Base-by-base conservation (phyloP, 2,888 invertebrate genomes). In the Conomelus anceps region DNA sequence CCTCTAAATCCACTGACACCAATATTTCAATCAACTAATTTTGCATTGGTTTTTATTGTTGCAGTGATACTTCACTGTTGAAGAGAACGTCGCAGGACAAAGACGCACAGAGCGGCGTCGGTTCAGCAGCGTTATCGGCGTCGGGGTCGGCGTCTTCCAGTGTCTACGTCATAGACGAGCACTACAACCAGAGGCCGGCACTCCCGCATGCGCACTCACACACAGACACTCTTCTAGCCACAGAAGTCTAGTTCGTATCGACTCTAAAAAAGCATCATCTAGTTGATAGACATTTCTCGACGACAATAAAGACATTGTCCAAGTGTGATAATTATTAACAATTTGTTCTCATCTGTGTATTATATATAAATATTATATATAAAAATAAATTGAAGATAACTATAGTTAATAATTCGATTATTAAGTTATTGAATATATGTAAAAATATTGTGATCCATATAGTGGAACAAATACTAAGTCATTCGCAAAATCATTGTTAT, bases 151-250 rank as follows among this genome's bases (percentile, higher is more conserved):
- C 90, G 89, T 88, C 92, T 91, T 91, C 93, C 92, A 94, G 94
- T 92, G 96, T 96, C 93, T 96, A 96, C 94, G 96, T 96, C 93
- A 94, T 96, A 93, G 96, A 96, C 94, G 96, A 96, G 94, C 96
- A 96, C 93, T 96, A 96, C 94, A 94, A 94, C 93, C 96, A 96
- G 93, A 96, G 96, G 92, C 92, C 93, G 92, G 92, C 93, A 91
- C 92, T 89, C 88, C 85, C 90, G 22, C 89, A 86, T 41, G 88
- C 89, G 22, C 90, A 88, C 87, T 41, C 88, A 23, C 90, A 89
- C 86, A 89, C 90, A 23, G 90, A 91, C 90, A 91, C 91, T 29
- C 89, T 92, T 93, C 96, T 96, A 93, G 96, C 96, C 92, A 96
- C 96, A 93, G 96, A 96, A 95, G 96, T 96, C 94, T 96, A 96